Base-by-base conservation (phyloP, 2,113 vertebrate genomes). In the Pseudopodoces humilis region DNA sequence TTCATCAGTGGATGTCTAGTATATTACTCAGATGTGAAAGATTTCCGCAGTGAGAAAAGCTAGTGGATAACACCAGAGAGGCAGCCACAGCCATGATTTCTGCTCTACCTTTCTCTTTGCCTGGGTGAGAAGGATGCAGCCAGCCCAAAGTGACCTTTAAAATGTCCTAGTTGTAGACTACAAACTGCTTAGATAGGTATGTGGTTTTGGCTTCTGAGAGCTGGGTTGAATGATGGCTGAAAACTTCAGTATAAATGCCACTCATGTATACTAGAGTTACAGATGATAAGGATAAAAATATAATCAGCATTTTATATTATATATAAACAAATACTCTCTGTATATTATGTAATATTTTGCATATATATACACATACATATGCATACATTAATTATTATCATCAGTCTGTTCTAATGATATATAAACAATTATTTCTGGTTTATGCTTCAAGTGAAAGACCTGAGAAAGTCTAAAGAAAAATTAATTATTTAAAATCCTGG, bases 151-250 rank as follows among this genome's bases (percentile, higher is more conserved):
- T 20, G 58, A 43, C 46, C 70, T 94, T 82, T 69, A 44, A 90
- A 75, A n/a, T 65, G 46, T 35, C 63, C 85, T 74, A 53, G 37
- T 46, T 95, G 85, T 46, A 72, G 28, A 39, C 0, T 79, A 69
- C 50, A 88, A 72, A 80, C 23, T 74, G 75, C 63, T 83, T 74
- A 43, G 31, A 62, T 0, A 4, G 6, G 7, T 13, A 37, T 43
- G 71, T 0, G 75, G 83, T 90, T 96, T 96, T 74, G 67, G 39
- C 43, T 97, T 93, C 95, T 74, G 90, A 90, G 90, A 96, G 92
- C 2, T 86, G 39, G 67, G 75, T 69, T 90, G 50, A 85, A 33
- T 15, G n/a, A 71, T 15, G 37, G 74, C 56, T 78, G 53, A 88
- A 93, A 88, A 72, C 60, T 75, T 89, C 53, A 77, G 59, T 37